Conservation (phyloP, 2,113 vertebrate species). For the Gambusia affinis region DNA sequence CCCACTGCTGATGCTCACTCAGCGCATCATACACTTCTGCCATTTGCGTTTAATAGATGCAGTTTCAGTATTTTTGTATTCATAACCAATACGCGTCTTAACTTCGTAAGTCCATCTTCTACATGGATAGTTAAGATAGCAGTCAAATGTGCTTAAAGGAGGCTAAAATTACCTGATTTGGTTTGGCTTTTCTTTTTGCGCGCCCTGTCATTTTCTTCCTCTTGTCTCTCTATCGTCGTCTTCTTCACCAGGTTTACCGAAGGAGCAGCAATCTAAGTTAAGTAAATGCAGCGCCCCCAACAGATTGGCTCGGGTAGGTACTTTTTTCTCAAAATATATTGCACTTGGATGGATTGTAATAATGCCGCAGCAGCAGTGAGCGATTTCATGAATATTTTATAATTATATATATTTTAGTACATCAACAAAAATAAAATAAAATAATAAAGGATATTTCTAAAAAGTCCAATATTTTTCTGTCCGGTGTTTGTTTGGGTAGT, state of each 20-base stretch:
- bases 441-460: too few relatives aligned
- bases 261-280: background rate
- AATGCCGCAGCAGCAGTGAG: background rate
- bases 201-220: conserved; percentile 78
- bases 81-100: too few relatives aligned
- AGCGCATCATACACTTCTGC: conserved; percentile 23
- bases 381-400: background rate
- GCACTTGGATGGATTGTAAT: too few relatives aligned
- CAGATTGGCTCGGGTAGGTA: background rate
- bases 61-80: accelerated
- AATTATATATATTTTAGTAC: too few relatives aligned
- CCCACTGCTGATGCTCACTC: conserved; percentile 29
- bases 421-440: too few relatives aligned
- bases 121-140: background rate
- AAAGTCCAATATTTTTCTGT: too few relatives aligned
- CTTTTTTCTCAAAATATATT: background rate
- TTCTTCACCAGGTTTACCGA: conserved; percentile 45
- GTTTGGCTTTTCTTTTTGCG: conserved; percentile 80
- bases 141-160: background rate
- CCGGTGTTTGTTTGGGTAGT: too few relatives aligned
- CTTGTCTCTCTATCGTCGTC: conserved; percentile 44
- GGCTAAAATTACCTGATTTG: conserved; percentile 63
- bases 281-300: conserved; percentile 10
- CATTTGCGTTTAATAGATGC: background rate
- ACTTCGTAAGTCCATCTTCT: background rate